A percentile compares a stretch with the other conserved stretches of the same genome.
Evolutionary conservation across 2,888 invertebrate species (phyloP).

Genomic region (Schizotus pectinicornis): DNA sequence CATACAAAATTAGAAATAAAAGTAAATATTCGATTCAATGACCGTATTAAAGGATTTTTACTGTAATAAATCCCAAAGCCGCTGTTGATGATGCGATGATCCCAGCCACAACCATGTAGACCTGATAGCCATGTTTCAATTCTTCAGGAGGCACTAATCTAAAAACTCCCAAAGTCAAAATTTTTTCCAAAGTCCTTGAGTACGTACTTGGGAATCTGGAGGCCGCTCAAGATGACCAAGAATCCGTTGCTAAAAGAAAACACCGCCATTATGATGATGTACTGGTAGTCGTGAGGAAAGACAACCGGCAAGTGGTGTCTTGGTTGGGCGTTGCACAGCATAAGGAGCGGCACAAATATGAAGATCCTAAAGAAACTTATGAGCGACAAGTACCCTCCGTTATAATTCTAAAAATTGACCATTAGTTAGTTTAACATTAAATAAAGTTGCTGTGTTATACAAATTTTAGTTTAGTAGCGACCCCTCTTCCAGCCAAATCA

Average conservation of each 20-base stretch:
- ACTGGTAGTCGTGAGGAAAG: slow-evolving; percentile 1
- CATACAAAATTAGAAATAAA: neutral
- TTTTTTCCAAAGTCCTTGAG: too few species aligned
- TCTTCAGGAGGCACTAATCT: slow-evolving; percentile 4
- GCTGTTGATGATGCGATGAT: neutral
- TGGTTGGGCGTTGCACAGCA: slow-evolving; percentile 12
- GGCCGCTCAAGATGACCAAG: neutral
- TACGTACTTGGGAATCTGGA: too few species aligned
- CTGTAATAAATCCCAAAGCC: slow-evolving; percentile 2
- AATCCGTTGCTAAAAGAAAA: slow-evolving; percentile 3
- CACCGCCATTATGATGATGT: slow-evolving; percentile 7
- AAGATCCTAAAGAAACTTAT: neutral
- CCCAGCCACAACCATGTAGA: slow-evolving; percentile 1
- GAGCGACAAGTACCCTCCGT: neutral
- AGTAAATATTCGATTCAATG: neutral
- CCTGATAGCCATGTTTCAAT: neutral
- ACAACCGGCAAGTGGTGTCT: slow-evolving; percentile 4
- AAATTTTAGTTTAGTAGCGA: slow-evolving; percentile 7
- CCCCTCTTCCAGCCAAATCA: slow-evolving; percentile 26
- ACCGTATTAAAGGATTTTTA: neutral
- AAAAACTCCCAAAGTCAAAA: neutral
- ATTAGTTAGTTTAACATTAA: too few species aligned
- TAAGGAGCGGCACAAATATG: slow-evolving; percentile 3
- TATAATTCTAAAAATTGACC: neutral
- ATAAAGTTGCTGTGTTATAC: too few species aligned